Conservation (phyloP, 2,797 vertebrate species). For the Sebastes dallii region DNA sequence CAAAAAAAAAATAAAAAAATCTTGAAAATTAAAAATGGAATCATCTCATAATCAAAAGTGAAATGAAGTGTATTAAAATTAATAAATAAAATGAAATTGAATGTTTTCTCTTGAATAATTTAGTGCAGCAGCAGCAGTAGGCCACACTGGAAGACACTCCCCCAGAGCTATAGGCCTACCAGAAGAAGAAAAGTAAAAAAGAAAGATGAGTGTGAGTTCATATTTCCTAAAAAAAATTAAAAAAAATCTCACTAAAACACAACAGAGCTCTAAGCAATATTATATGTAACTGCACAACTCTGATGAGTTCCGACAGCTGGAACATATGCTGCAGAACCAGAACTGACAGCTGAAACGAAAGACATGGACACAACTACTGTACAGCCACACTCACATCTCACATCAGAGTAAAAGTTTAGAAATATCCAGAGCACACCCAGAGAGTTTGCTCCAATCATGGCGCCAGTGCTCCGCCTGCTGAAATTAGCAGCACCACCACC, state of each 20-base stretch:
- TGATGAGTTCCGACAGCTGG: background rate
- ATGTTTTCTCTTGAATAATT: slow-evolving; percentile 14
- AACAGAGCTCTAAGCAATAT: background rate
- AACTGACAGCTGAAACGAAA: background rate
- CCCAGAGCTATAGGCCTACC: background rate
- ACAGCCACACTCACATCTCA: background rate
- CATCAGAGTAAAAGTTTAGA: background rate
- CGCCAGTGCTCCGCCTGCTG: slow-evolving; percentile 32
- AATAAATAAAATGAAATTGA: background rate
- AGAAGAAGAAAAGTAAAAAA: background rate
- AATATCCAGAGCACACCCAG: background rate
- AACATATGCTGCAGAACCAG: background rate
- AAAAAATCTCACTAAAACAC: background rate
- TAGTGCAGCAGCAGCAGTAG: background rate
- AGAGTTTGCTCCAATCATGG: background rate
- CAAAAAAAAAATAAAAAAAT: background rate
- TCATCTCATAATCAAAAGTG: slow-evolving; percentile 22
- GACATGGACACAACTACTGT: background rate
- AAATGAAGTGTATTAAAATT: slow-evolving; percentile 9
- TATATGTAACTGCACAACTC: background rate
- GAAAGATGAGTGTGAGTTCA: background rate
- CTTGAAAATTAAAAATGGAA: slow-evolving; percentile 2
- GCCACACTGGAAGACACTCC: background rate
- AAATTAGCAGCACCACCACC: slow-evolving; percentile 6
- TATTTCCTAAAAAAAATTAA: background rate